Evolutionary conservation across 2,797 vertebrate species (phyloP), one percentile per base, ranked within the genome.

Genomic region (Glossophaga mutica): DNA sequence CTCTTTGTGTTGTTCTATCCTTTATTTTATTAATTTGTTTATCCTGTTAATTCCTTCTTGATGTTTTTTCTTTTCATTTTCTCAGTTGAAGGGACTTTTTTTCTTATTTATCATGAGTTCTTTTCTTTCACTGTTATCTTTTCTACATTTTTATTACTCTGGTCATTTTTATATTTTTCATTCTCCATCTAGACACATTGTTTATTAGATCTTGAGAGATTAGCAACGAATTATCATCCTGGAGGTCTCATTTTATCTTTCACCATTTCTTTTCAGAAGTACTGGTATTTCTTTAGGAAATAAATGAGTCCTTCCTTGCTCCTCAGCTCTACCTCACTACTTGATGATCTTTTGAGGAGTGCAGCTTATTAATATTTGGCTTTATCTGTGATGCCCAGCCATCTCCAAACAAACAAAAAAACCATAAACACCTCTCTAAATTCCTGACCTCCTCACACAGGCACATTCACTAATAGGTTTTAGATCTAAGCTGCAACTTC

Each of bases 161-260:
- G 11, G 18, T 93, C 46, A 87, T 37, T 93, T 92, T 85, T 89
- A 62, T 39, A 71, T 4, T 57, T 87, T 76, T 82, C 14, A 59
- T 85, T 83, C 73, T 83, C 21, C 8, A 44, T 65, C 19, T 37
- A 74, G 37, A 65, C 29, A 44, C 70, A 10, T 34, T 86, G 16
- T 90, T 87, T 73, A 46, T 78, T 93, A 39, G 19, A 68, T 77
- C 8, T 68, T 89, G 83, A 90, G 46, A 91, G 15, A 82, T 86
- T 50, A 46, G 10, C 73, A 73, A 65, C 18, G 21, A 73, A 55
- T 95, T 55, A 42, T 22, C 34, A 55, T 21, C 39, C 19, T 81
- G 32, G 44, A 39, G 37, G 65, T 78, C 21, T 92, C 50, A 37
- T 95, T 81, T 85, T 88, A 52, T 55, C n/a, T 94, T 94, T 87